Evolutionary conservation across 2,113 vertebrate genomes (phyloP).

Genomic region (Lathamus discolor): DNA sequence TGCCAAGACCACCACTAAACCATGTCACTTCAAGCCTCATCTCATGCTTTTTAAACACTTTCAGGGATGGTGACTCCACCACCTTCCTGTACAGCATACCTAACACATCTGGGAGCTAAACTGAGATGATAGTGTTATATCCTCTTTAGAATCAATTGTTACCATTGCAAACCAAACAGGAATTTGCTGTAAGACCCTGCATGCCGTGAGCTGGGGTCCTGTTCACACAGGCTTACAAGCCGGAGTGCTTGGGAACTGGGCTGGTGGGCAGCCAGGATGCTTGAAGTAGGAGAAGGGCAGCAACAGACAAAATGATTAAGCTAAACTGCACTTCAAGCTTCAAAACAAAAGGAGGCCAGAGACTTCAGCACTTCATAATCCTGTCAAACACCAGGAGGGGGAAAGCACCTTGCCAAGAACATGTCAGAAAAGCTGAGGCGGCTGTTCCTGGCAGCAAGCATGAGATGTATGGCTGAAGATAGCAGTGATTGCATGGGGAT

Average conservation of each 20-base stretch:
- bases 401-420: slow-evolving; percentile 15
- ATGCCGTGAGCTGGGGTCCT: neutral
- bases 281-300: neutral
- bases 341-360: slow-evolving; percentile 11
- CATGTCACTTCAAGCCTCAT: neutral
- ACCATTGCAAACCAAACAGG: neutral
- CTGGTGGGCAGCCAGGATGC: neutral
- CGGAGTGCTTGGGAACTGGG: neutral
- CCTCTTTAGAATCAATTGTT: neutral
- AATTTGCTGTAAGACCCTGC: neutral
- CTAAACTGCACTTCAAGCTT: neutral
- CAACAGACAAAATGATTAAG: neutral
- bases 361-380: neutral
- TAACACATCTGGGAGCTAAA: neutral
- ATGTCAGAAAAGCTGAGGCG: neutral
- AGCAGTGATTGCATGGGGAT: neutral
- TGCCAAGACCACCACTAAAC: neutral
- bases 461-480: neutral
- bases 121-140: neutral
- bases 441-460: neutral
- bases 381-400: neutral
- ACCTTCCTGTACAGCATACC: neutral
- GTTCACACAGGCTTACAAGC: fast-evolving
- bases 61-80: neutral
- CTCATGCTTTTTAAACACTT: neutral